Base-by-base conservation (phyloP, 2,888 invertebrate genomes). In the Penaeus monodon region DNA sequence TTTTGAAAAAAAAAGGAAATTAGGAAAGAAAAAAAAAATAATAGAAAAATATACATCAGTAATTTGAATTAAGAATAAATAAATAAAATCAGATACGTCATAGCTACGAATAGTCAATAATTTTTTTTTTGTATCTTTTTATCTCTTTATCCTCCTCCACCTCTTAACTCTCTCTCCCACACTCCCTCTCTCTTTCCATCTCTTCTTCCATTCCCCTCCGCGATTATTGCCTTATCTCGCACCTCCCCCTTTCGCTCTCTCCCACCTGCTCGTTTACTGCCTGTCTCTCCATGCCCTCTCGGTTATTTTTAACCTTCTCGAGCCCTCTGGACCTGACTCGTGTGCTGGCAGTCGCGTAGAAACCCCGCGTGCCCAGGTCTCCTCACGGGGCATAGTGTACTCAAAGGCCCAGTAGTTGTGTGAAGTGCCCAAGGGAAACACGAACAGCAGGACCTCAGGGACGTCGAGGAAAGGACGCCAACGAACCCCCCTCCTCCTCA, bases 231-330 rank as follows among this genome's bases (percentile, higher is more conserved):
- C 38, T 44, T 44, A 44, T 44, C 38, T 44, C 38, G 38, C 38
- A 44, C 38, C 38, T 44, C 38, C 38, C 38, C 38, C 38, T 44
- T 44, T 44, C 38, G 38, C 38, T 44, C 38, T 65, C 65, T 79
- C 79, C 76, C 76, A 76, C 76, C 76, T 76, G 76, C 76, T 74
- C 22, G 74, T 74, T 76, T 57, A 12, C 49, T 49, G 38, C 44
- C 49, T 76, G n/a, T 57, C 49, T 76, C 76, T 49, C 76, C 76
- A 57, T 57, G 20, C 76, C 57, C 76, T n/a, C 44, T 8, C 4
- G 27, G 76, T 76, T 76, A 76, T 76, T 76, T 76, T 76, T 76
- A 76, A 7, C 76, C 76, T 76, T 44, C 76, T 76, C 49, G 76
- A 22, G 49, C 44, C 14, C n/a, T 17, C 38, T 44, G 38, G 38